Base-by-base conservation (phyloP, 2,888 invertebrate genomes). In the Lucinisca nassula region DNA sequence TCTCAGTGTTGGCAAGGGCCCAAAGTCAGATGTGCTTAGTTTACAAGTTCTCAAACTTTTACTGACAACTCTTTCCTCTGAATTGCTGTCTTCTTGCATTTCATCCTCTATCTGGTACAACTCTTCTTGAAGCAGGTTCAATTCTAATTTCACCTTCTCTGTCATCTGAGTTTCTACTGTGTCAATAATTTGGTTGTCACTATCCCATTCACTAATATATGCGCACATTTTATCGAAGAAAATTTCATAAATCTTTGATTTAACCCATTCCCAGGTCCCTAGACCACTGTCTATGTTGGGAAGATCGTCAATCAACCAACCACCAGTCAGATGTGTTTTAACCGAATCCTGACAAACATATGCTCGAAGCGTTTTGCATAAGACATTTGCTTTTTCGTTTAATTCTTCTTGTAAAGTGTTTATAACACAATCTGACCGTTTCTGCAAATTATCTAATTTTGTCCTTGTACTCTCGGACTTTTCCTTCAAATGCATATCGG, bases 61-160 rank as follows among this genome's bases (percentile, higher is more conserved):
- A 37, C 78, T 38, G 3, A 61, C 80, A 27, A 61, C 75, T 24
- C 61, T 72, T 30, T 67, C 67, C 1, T 67, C 76, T 8, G 76
- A 79, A 0, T 55, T 40, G 0, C 79, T 84, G 35, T 85, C 87
- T 14, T 82, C 84, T 12, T 90, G 84, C 30, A 94, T 84, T 27
- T 92, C 90, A 2, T 76, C 79, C 37, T 92, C 92, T 27, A 93
- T 90, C 8, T 88, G 82, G 21, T 81, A 70, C 32, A 94, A 73
- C 40, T 94, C 92, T 2, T 90, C 86, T 84, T 92, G 87, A 1
- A 94, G 83, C 6, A 92, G 75, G 14, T 83, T 74, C n/a, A 93
- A 77, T n/a, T 92, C 83, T 12, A 75, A n/a, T 67, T 90, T 90
- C 21, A 92, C 87, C 30, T 87, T 38, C 27, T 21, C 51, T 4